Conservation (phyloP, 2,888 invertebrate genomes). For the Lymantria monacha region DNA sequence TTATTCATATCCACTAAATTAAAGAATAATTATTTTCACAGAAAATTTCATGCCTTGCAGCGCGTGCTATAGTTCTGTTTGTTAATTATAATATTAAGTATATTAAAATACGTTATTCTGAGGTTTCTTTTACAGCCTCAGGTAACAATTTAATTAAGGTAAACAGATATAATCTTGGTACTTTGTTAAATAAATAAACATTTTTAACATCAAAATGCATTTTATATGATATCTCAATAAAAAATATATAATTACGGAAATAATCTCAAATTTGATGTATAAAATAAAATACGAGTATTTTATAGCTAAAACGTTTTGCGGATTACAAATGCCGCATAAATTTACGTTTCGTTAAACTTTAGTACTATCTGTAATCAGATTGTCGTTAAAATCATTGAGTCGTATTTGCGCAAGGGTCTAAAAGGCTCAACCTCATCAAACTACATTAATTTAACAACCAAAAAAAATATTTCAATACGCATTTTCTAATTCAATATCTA, state of each 20-base stretch:
- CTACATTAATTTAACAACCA: not conserved
- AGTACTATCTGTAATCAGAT: conserved; percentile 15
- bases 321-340: not conserved
- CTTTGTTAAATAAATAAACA: too few species aligned
- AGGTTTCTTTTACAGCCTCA: too few species aligned
- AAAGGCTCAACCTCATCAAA: not conserved
- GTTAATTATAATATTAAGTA: too few species aligned
- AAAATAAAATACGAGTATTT: not conserved
- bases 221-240: not conserved
- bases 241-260: not conserved
- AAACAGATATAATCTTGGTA: too few species aligned
- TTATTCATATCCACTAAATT: too few species aligned
- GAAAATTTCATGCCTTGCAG: too few species aligned
- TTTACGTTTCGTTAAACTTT: conserved; percentile 7
- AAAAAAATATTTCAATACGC: not conserved
- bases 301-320: not conserved
- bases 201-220: not conserved
- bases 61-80: too few species aligned
- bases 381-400: conserved; percentile 21
- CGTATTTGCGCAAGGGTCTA: not conserved
- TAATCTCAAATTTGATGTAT: not conserved
- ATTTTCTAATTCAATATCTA: not conserved
- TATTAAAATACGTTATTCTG: too few species aligned
- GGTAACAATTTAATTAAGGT: too few species aligned
- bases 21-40: too few species aligned